phyloP scores from a whole-genome alignment of 1,140 invertebrate genomes.

The Eueides isabella region DNA sequence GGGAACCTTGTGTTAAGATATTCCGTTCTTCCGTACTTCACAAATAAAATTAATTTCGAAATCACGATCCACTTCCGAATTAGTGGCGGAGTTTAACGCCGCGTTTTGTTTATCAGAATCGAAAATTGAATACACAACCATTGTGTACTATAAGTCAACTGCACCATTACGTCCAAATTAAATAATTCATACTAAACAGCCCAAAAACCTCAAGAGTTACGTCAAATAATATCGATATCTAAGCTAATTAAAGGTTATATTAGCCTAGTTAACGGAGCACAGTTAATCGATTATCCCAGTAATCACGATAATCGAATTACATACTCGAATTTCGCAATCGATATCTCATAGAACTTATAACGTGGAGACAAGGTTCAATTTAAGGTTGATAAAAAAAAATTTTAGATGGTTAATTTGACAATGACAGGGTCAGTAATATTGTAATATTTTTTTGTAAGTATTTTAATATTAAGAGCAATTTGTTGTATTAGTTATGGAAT shows the following conservation, averaged over 20 bases:
- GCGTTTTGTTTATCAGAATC: too few relatives aligned
- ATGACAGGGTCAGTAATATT: not conserved
- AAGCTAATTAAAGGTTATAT: conserved; percentile 9
- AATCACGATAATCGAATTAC: not conserved
- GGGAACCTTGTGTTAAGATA: too few relatives aligned
- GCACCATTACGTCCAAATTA: not conserved
- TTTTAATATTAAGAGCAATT: not conserved
- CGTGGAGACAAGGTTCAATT: not conserved
- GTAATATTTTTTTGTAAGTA: not conserved
- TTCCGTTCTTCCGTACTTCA: too few relatives aligned
- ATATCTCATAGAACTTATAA: not conserved
- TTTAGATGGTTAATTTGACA: not conserved
- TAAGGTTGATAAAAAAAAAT: not conserved
- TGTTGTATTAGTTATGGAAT: not conserved
- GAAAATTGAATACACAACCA: too few relatives aligned
- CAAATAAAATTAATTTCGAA: too few relatives aligned
- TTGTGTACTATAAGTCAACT: too few relatives aligned
- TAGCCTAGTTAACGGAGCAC: not conserved
- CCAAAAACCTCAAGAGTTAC: not conserved
- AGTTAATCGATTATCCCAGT: conserved; percentile 4
- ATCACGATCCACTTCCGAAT: too few relatives aligned
- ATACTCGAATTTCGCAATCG: not conserved
- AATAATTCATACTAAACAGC: not conserved
- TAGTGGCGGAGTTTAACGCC: too few relatives aligned
- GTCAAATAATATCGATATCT: not conserved